These are phyloP conservation scores for Bimastos eiseni DNA, from an alignment of 2,888 invertebrate genomes.

Conservation along the genomic window DNA sequence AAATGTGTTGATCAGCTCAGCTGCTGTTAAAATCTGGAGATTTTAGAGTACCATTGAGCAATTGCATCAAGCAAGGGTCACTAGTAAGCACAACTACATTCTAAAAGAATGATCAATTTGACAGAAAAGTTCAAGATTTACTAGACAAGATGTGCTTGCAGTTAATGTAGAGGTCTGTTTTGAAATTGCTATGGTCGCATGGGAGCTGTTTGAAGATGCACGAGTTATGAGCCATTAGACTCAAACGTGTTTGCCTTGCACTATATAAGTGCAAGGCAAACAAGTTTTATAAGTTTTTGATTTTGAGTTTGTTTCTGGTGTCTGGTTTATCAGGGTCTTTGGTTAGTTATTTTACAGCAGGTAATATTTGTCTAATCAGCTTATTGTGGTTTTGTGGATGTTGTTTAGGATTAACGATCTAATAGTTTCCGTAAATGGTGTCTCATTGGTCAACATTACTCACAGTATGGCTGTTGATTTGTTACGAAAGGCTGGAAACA, in stretches of 20 bases:
- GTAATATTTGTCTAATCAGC: not conserved
- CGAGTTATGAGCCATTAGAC: not conserved
- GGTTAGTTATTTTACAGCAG: not conserved
- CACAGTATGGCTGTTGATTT: slow-evolving; percentile 30
- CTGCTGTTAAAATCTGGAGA: not conserved
- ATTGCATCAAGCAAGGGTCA: not conserved
- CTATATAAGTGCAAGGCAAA: not conserved
- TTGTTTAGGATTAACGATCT: slow-evolving; percentile 29
- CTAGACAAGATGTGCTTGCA: not conserved
- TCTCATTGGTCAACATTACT: slow-evolving; percentile 30
- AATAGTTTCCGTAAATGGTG: slow-evolving; percentile 30
- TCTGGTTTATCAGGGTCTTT: no score
- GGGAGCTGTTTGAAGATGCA: not conserved
- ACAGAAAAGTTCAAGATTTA: not conserved
- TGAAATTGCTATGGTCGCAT: not conserved
- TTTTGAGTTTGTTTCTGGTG: no score
- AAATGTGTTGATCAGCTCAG: not conserved
- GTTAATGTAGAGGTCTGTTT: not conserved
- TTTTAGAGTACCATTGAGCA: not conserved
- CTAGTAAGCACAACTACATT: not conserved
- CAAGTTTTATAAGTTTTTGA: no score
- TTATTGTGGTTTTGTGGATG: not conserved
- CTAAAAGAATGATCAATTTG: not conserved
- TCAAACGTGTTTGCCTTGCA: not conserved
- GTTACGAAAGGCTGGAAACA: slow-evolving; percentile 29